phyloP scores from a whole-genome alignment of 2,113 vertebrate genomes.

The Leucopsar rothschildi region DNA sequence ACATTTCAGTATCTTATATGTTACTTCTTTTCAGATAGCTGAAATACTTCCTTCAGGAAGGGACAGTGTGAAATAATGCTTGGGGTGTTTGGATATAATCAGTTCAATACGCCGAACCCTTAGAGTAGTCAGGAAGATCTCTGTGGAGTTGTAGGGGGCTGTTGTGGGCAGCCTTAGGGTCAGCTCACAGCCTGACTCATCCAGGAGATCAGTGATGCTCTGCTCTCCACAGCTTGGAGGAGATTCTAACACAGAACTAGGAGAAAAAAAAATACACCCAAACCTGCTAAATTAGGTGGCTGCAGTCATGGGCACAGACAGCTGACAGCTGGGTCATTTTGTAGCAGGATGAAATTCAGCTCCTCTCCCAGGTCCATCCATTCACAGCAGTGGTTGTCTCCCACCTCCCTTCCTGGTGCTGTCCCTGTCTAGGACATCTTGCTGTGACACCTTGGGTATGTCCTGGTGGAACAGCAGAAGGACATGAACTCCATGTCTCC shows the following conservation, averaged over 20 bases:
- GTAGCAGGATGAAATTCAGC: neutral
- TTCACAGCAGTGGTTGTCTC: neutral
- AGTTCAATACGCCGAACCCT: neutral
- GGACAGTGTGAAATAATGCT: neutral
- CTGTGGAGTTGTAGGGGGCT: neutral
- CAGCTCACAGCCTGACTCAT: neutral
- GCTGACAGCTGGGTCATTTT: neutral
- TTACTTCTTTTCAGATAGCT: neutral
- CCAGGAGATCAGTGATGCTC: neutral
- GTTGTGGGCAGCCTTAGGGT: neutral
- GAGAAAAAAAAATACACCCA: neutral
- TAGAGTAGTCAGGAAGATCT: neutral
- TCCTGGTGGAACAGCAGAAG: neutral
- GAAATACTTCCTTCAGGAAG: neutral
- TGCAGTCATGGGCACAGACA: too few relatives aligned
- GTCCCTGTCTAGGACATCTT: neutral
- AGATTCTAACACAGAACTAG: neutral
- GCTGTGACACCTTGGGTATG: neutral
- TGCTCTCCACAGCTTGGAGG: neutral
- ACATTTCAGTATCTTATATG: neutral
- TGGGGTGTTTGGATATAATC: neutral
- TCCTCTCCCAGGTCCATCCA: neutral
- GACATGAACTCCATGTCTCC: neutral
- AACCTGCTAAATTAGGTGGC: neutral
- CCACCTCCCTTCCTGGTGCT: neutral